Evolutionary conservation across 2,888 invertebrate genomes (phyloP).

Genomic region (Acrobasis consociella): DNA sequence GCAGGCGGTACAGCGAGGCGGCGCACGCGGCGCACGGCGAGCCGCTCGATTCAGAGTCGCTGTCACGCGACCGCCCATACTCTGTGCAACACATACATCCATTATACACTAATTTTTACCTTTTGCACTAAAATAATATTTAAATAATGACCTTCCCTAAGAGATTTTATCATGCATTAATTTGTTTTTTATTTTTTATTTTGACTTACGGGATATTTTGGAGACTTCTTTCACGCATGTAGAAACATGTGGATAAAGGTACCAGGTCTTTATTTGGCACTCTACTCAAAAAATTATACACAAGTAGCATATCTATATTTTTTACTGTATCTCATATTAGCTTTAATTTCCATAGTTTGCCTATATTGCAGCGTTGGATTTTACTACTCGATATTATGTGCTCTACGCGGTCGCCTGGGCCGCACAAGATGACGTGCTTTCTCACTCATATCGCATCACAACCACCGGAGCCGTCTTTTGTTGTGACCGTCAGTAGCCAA

Average conservation of each 20-base stretch:
- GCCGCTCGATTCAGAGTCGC: slow-evolving; percentile 70
- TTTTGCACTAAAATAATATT: too few relatives aligned
- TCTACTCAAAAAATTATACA: too few relatives aligned
- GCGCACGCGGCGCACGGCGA: slow-evolving; percentile 72
- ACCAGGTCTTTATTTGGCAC: too few relatives aligned
- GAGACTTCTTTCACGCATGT: too few relatives aligned
- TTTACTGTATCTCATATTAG: not conserved
- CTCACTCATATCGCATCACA: not conserved
- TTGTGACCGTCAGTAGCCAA: not conserved
- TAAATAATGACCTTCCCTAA: too few relatives aligned
- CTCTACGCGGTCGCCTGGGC: not conserved
- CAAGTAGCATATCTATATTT: not conserved
- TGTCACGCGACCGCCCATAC: slow-evolving; percentile 52
- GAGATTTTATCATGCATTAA: too few relatives aligned
- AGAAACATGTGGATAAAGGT: too few relatives aligned
- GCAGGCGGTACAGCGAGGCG: slow-evolving; percentile 56
- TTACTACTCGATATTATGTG: not conserved
- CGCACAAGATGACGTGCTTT: not conserved
- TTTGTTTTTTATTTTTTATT: too few relatives aligned
- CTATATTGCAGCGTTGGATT: not conserved
- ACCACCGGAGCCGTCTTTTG: slow-evolving; percentile 9
- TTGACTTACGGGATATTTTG: too few relatives aligned
- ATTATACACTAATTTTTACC: too few relatives aligned
- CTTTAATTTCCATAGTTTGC: not conserved
- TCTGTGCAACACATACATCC: slow-evolving; percentile 37